A percentile compares a stretch with the other conserved stretches of the same genome.
phyloP scores from a whole-genome alignment of 1,140 invertebrate genomes.

The Triops longicaudatus region DNA sequence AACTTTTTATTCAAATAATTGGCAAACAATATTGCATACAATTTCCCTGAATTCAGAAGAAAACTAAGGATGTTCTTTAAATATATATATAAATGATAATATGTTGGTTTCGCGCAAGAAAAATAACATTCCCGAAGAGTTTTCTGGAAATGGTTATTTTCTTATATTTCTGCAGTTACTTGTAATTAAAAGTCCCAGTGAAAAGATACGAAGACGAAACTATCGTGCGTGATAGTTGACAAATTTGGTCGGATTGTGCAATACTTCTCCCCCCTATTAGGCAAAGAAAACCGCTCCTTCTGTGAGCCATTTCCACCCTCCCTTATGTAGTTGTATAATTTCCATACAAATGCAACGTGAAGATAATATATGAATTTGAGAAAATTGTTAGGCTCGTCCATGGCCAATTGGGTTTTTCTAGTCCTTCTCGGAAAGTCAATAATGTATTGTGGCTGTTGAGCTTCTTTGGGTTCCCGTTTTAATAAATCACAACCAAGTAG shows the following conservation, averaged over 20 bases:
- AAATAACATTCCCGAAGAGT: background rate
- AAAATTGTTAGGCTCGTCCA: background rate
- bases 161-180: background rate
- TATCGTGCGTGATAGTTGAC: background rate
- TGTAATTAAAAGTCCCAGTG: background rate
- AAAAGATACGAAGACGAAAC: background rate
- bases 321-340: background rate
- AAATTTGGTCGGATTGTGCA: constrained; percentile 3
- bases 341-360: background rate
- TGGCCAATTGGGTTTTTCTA: background rate
- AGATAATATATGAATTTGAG: background rate
- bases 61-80: background rate
- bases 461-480: background rate
- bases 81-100: background rate
- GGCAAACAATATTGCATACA: too few species aligned
- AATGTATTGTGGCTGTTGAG: background rate
- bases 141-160: background rate
- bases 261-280: background rate
- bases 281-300: background rate
- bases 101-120: background rate
- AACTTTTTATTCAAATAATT: too few species aligned
- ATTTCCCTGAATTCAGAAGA: background rate
- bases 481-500: background rate
- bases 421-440: background rate
- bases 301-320: background rate